Base-by-base conservation (phyloP, 2,113 vertebrate genomes). In the rat (Rattus norvegicus) region DNA sequence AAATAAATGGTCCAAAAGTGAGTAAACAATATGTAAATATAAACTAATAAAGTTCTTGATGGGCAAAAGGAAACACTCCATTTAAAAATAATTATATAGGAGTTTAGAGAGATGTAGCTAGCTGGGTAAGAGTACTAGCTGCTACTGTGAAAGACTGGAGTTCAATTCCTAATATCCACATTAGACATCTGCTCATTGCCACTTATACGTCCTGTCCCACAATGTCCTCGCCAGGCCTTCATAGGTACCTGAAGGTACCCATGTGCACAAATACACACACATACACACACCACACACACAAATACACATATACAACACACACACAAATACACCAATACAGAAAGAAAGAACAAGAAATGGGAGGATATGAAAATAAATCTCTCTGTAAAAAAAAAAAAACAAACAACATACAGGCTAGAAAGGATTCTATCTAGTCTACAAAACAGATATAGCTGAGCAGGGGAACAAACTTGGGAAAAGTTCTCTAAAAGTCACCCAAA, bases 11-110 rank as follows among this genome's bases (percentile, higher is more conserved):
- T 43, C 17, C 28, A 4, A n/a, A 43, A 86, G 8, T 67, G 9
- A 77, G 49, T 76, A 75, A 39, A 43, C 56, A 84, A 28, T 39
- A 84, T 11, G 28, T 43, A 43, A 84, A 43, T 61, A 65, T 56
- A 88, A 90, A 39, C 17, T 92, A 17, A 77, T 87, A 14, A 96
- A 22, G 10, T 72, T 56, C 61, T 86, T n/a, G 91, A 83, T 69
- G 36, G 77, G 56, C 36, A 93, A 90, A 49, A 47, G 3, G 24
- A 95, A 97, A 92, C 17, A 36, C 4, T 73, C 89, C 36, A 24
- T 17, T 75, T 14, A 56, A 63, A 70, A 92, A 69, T 67, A 81
- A 83, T 39, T 6, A 14, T 26, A 39, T 14, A 24, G 22, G 22
- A 24, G 11, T n/a, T 36, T 83, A 26, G 11, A 81, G 54, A 61